These are phyloP conservation scores for Drosophila borealis DNA, from an alignment of 2,888 invertebrate genomes.

Conservation along the genomic window DNA sequence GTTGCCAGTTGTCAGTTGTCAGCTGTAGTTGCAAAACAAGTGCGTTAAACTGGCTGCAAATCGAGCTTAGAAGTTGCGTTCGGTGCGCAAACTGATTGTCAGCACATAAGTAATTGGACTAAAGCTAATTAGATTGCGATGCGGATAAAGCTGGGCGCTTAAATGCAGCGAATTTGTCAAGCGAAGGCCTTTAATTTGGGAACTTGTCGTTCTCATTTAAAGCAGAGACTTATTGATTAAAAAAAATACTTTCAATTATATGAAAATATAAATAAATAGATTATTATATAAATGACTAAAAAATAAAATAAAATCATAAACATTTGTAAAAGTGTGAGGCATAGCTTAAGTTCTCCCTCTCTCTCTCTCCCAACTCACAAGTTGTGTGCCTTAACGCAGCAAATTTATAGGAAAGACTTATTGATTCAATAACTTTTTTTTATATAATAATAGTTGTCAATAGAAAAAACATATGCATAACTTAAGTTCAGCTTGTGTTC, in stretches of 20 bases:
- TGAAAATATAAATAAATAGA: no score
- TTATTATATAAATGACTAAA: no score
- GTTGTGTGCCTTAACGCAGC: background rate
- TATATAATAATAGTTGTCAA: no score
- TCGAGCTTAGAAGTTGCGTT: slow-evolving; percentile 19
- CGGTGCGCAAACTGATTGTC: slow-evolving; percentile 32
- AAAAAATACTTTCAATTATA: no score
- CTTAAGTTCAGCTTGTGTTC: no score
- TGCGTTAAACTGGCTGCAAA: slow-evolving; percentile 9
- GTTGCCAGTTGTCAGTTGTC: slow-evolving; percentile 47
- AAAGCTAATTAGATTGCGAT: slow-evolving; percentile 36
- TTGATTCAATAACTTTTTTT: no score
- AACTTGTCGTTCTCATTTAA: background rate
- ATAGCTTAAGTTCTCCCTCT: no score
- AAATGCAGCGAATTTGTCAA: background rate
- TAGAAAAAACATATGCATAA: no score
- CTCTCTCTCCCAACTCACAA: background rate
- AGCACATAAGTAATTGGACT: slow-evolving; percentile 46
- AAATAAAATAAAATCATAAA: no score
- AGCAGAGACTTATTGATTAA: no score
- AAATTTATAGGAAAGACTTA: no score
- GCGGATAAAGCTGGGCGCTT: background rate
- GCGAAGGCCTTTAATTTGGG: background rate
- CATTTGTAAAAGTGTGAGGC: no score
- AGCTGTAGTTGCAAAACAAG: slow-evolving; percentile 23